Evolutionary conservation across 2,888 invertebrate genomes (phyloP), one percentile per base, ranked within the genome.

Genomic region (Latrodectus elegans): DNA sequence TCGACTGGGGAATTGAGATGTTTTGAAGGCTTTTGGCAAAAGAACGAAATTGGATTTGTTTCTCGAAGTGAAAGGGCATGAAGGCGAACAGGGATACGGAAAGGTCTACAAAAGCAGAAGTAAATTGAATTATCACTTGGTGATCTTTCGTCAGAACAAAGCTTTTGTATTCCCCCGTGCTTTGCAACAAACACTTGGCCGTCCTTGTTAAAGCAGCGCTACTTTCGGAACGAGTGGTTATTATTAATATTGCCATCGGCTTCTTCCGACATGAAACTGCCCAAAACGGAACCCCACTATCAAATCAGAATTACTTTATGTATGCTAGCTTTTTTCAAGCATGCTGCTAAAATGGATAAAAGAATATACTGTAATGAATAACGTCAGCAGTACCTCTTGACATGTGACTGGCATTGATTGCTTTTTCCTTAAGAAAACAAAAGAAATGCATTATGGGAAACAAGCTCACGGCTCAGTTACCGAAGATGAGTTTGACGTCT

Each of bases 51-150:
- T 78, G 71, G 77, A 78, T 84, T 78, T 84, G 53, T n/a, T 26
- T 67, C 52, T 55, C 64, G 11, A n/a, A 70, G 51, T 14, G 15
- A 38, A 26, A 51, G 70, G 17, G 52, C 17, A 22, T 4, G 22
- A 68, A 68, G 68, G 11, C 17, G 26, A 8, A 8, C 15, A 22
- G 22, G 26, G 68, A 12, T 12, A 17, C 68, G 72, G n/a, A 71
- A n/a, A 17, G 73, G 52, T 14, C n/a, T 1, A 12, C n/a, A 49
- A 72, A 78, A 73, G 73, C 73, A 73, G 73, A 67, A n/a, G 17
- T 52, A 85, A 85, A 85, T 85, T 80, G 77, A 85, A 85, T 85
- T 85, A 85, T 64, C 67, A 67, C 79, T 72, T 55, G 38, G 22
- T 70, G 55, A 84, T 78, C 73, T 68, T 78, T 78, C 78, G 68